Conservation (phyloP, 2,797 vertebrate genomes). For the Orientallactaga sibirica region DNA sequence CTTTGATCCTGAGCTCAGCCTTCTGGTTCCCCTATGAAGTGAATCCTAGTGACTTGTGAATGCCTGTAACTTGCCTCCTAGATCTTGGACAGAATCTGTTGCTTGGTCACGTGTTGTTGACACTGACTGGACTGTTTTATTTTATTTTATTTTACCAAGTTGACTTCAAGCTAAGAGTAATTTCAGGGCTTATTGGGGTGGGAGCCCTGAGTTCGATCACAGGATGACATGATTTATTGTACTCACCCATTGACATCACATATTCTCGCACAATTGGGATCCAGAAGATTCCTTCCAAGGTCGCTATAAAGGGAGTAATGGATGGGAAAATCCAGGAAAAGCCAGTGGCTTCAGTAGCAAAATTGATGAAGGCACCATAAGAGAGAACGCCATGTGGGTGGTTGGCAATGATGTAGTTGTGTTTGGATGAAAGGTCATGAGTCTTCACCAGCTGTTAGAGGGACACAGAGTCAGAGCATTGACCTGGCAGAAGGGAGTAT, state of each 20-base stretch:
- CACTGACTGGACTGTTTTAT: not conserved
- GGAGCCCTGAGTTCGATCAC: not conserved
- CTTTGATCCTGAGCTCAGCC: conserved; percentile 28
- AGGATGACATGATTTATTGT: conserved; percentile 35
- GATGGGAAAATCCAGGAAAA: conserved; percentile 92
- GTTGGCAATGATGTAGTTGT: conserved; percentile 94
- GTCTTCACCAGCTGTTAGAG: conserved; percentile 92
- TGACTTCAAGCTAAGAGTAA: conserved; percentile 23
- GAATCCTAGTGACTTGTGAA: conserved; percentile 38
- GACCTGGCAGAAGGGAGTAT: conserved; percentile 69
- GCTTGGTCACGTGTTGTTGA: not conserved
- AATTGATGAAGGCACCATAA: conserved; percentile 93
- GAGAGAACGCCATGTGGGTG: conserved; percentile 96
- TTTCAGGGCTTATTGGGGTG: not conserved
- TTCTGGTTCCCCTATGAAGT: conserved; percentile 46
- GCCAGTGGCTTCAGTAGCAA: conserved; percentile 92
- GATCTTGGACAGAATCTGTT: conserved; percentile 27
- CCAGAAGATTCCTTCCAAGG: conserved; percentile 93
- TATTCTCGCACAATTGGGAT: conserved; percentile 94
- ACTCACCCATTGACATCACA: conserved; percentile 91
- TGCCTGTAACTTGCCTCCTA: not conserved
- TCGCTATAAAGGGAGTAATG: conserved; percentile 88
- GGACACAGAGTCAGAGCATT: conserved; percentile 75
- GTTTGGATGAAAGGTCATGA: conserved; percentile 91
- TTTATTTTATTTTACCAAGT: not conserved